Percentiles rank a stretch among this genome's conserved stretches.
Evolutionary conservation across 2,113 vertebrate species (phyloP).

Genomic region (Pheucticus melanocephalus): DNA sequence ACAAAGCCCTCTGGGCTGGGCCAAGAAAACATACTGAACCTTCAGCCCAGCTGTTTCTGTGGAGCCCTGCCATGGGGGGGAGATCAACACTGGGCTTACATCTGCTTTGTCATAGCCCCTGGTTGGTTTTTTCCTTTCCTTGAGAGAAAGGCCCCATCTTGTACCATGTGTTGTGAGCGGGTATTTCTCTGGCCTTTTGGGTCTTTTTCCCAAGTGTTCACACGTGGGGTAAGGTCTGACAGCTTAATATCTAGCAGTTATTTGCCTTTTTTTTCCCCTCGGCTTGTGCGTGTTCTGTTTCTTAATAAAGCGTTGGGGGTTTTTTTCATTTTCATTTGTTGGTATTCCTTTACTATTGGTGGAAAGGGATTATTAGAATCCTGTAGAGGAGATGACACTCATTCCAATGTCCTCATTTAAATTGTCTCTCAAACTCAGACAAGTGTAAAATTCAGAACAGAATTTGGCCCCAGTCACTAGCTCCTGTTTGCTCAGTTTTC

Average conservation of each 20-base stretch:
- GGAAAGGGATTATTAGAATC: neutral
- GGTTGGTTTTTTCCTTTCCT: neutral
- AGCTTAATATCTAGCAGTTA: neutral
- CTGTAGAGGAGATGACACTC: neutral
- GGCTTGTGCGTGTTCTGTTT: neutral
- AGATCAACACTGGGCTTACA: neutral
- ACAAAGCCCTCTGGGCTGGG: too few species aligned
- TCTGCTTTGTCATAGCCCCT: neutral
- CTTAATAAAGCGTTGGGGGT: neutral
- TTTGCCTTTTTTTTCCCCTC: neutral
- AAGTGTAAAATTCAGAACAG: neutral
- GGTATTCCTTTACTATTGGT: neutral
- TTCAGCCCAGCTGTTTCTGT: neutral
- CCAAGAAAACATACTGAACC: neutral
- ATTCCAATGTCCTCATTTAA: neutral
- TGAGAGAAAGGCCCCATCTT: neutral
- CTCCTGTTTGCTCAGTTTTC: neutral
- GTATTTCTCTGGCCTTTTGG: neutral
- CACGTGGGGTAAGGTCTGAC: rapidly evolving
- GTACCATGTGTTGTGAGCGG: rapidly evolving
- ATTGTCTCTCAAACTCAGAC: neutral
- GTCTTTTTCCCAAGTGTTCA: neutral
- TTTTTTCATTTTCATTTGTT: neutral
- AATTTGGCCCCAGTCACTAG: neutral
- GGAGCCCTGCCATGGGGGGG: neutral